phyloP scores from a whole-genome alignment of 1,140 invertebrate genomes.

The Phocides pigmalion region DNA sequence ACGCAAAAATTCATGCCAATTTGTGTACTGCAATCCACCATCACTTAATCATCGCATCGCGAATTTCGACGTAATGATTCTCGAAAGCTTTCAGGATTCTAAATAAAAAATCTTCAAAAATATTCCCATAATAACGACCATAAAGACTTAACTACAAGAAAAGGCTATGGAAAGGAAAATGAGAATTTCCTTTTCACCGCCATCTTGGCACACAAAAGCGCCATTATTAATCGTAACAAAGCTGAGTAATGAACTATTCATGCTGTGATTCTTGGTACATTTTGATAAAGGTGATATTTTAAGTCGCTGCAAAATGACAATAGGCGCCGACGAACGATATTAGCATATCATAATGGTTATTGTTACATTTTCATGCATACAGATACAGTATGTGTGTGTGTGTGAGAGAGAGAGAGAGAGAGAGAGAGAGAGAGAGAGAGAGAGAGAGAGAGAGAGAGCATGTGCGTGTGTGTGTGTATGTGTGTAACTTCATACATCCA shows the following conservation, averaged over 20 bases:
- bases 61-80: neutral
- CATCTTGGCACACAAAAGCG: slow-evolving; percentile 26
- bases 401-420: too few relatives aligned
- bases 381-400: too few relatives aligned
- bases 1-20: neutral
- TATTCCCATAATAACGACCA: slow-evolving; percentile 13
- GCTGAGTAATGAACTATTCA: slow-evolving; percentile 48
- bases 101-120: slow-evolving; percentile 18
- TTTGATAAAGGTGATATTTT: slow-evolving; percentile 44
- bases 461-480: too few relatives aligned
- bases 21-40: neutral
- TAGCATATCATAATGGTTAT: too few relatives aligned
- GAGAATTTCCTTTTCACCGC: slow-evolving; percentile 20
- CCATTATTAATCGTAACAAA: slow-evolving; percentile 38
- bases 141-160: slow-evolving; percentile 23
- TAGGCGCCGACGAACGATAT: slow-evolving; percentile 50
- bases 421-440: too few relatives aligned
- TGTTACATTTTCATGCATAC: too few relatives aligned
- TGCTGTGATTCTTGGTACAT: slow-evolving; percentile 36
- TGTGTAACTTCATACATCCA: too few relatives aligned
- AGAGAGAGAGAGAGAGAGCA: too few relatives aligned
- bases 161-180: slow-evolving; percentile 36
- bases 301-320: slow-evolving; percentile 44
- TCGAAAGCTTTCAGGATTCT: slow-evolving; percentile 12
- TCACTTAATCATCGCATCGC: slow-evolving; percentile 4